Conservation (phyloP, 1,140 invertebrate genomes). For the Yoshiicerus persimilis region DNA sequence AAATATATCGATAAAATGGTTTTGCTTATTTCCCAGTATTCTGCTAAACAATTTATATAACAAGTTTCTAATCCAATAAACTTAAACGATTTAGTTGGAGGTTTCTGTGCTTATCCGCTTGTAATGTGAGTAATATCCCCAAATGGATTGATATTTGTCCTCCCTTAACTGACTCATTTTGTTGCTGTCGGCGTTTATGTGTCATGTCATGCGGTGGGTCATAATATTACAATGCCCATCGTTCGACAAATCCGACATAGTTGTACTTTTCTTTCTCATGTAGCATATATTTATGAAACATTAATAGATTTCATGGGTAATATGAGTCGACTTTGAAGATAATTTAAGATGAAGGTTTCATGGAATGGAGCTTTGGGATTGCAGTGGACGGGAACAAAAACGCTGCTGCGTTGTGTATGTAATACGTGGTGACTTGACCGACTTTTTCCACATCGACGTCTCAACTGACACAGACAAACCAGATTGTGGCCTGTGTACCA, state of each 20-base stretch:
- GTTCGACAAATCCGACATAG: background rate
- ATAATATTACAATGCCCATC: background rate
- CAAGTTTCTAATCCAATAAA: background rate
- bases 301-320: background rate
- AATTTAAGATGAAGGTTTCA: background rate
- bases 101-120: background rate
- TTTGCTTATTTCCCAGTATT: no score
- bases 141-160: background rate
- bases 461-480: background rate
- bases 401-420: background rate
- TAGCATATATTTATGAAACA: background rate
- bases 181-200: background rate
- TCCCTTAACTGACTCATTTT: background rate
- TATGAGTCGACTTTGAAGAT: constrained; percentile 3
- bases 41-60: background rate
- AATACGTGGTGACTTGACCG: background rate
- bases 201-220: background rate
- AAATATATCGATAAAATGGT: no score
- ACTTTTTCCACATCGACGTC: background rate
- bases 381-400: background rate
- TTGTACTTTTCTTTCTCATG: background rate
- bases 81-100: background rate
- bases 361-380: background rate
- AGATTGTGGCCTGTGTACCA: background rate
- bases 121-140: background rate